phyloP scores from a whole-genome alignment of 2,888 invertebrate species.

The Morinoia aosen region DNA sequence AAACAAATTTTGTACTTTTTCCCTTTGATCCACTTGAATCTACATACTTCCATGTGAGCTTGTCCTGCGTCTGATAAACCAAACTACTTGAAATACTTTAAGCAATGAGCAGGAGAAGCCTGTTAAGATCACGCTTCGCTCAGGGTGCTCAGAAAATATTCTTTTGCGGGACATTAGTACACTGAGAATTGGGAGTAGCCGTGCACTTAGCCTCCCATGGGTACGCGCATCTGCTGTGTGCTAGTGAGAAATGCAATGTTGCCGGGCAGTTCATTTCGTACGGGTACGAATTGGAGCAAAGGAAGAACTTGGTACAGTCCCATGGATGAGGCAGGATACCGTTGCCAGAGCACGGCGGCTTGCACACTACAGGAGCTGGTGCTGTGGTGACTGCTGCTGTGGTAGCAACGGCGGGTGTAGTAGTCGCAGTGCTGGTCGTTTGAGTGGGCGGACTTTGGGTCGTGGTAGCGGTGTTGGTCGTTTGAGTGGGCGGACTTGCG shows the following conservation, averaged over 20 bases:
- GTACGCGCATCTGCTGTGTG: neutral
- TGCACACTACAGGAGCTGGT: neutral
- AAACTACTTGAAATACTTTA: neutral
- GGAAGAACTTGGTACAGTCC: slow-evolving; percentile 48
- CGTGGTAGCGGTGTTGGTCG: neutral
- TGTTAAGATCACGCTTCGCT: neutral
- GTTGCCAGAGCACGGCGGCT: neutral
- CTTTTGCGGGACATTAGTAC: neutral
- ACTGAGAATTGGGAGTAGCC: neutral
- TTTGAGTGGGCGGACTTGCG: neutral
- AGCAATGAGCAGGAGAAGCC: too few relatives aligned
- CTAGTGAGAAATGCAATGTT: neutral
- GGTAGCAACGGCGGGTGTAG: neutral
- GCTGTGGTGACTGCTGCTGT: neutral
- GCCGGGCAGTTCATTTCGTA: slow-evolving; percentile 37
- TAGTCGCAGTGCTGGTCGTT: neutral
- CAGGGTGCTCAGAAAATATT: neutral
- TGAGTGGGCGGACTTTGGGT: too few relatives aligned
- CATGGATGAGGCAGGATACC: neutral
- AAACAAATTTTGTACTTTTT: neutral
- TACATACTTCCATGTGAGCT: neutral
- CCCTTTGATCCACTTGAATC: neutral
- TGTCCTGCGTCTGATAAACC: neutral
- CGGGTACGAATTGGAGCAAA: neutral
- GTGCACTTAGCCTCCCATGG: neutral